Evolutionary conservation across 2,113 vertebrate genomes (phyloP), one percentile per base, ranked within the genome.

Genomic region (Megalops atlanticus): DNA sequence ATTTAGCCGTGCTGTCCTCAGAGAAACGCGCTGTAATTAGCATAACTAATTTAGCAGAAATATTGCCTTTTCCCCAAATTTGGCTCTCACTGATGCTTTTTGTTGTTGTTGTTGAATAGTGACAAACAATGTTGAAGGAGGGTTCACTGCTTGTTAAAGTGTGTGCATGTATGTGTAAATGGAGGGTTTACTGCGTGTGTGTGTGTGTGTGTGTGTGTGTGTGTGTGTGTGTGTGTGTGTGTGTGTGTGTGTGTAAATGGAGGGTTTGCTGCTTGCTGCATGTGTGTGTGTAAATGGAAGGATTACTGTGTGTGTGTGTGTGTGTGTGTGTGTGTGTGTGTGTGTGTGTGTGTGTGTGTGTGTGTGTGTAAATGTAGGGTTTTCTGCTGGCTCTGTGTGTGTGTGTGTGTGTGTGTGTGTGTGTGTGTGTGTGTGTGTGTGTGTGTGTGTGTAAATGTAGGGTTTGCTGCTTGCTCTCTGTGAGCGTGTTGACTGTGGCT

Each of bases 31-130:
- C 90, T 90, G 92, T 92, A 93, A 94, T 94, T 93, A 93, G 90
- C 92, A 94, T 92, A 91, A 92, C 91, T 93, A 95, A 94, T 94
- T 94, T 92, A 94, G 92, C 90, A 90, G 91, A 94, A 93, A 92
- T 92, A 90, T 92, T 91, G 82, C 83, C 89, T 89, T 91, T 92
- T 87, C 85, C 85, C 87, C 88, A 88, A 91, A 91, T 92, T 86
- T 88, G 87, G 80, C 85, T 71, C 83, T 49, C 45, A 58, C 49
- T 8, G 43, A 8, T 69, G 70, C 75, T 81, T 79, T 69, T 76
- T 45, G n/a, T 74, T 71, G 27, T 33, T 74, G 38, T 43, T 10
- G 16, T 54, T 70, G 31, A 49, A 43, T 33, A 45, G 24, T 36
- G 64, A 27, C 31, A 45, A 45, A 36, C 31, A 33, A 45, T 27